Base-by-base conservation (phyloP, 2,888 invertebrate species). In the Cyclophora albipunctata region DNA sequence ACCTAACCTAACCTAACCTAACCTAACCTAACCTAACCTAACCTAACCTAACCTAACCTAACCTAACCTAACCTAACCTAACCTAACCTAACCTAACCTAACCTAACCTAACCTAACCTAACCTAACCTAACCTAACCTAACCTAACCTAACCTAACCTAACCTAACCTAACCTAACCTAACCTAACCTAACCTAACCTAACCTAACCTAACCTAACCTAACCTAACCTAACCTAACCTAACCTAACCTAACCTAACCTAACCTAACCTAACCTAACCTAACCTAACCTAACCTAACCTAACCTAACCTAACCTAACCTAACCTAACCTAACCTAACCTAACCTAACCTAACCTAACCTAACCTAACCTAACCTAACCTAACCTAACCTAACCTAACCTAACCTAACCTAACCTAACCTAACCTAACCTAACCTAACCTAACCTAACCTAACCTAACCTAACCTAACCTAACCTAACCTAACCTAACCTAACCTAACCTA, bases 401-500 rank as follows among this genome's bases (percentile, higher is more conserved):
- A 45, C 45, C 45, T 45, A 45, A 45, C 45, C 45, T 45, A 45
- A 45, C 45, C 45, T 45, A 45, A 45, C 45, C 45, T 45, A 45
- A 45, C 45, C 45, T 45, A 40, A 40, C 45, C 45, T 45, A 45
- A 45, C 45, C 45, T 45, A 45, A 45, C 45, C 45, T 45, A 45
- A 45, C 45, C 45, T 45, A 45, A 45, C 45, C 45, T 45, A 45
- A 45, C 45, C 45, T 45, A 45, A 45, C 45, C 45, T 45, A 45
- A 45, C 45, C 45, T 45, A 45, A 45, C 45, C 45, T 45, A 45
- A 45, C 45, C 45, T 45, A 45, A 45, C 45, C 45, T 45, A 45
- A 45, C 45, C 45, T 45, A 45, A 45, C 45, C 45, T 45, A 45
- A 45, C 69, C 68, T 62, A 66, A 65, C 67, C 65, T 59, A 67